Percentiles rank a stretch among this genome's conserved stretches.
These are phyloP conservation scores for Megaceryle torquata DNA, from an alignment of 2,113 vertebrate genomes.

Conservation along the genomic window DNA sequence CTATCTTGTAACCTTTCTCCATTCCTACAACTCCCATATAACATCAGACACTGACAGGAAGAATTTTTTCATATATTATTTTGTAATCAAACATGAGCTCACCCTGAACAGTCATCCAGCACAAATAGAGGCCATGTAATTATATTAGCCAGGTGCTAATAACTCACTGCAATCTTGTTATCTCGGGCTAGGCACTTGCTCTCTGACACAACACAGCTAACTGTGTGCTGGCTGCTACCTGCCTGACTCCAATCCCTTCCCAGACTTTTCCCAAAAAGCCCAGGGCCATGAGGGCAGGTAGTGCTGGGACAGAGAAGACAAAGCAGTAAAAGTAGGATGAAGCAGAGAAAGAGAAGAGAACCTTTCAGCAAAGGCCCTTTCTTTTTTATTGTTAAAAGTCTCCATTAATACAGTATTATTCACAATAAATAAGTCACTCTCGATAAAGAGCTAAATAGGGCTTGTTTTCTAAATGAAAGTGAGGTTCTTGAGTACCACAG, in stretches of 20 bases:
- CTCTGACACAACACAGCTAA: background rate
- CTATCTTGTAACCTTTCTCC: background rate
- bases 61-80: background rate
- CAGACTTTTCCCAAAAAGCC: background rate
- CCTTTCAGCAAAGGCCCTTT: background rate
- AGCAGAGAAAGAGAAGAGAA: background rate
- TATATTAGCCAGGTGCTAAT: background rate
- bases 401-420: background rate
- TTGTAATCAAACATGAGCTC: background rate
- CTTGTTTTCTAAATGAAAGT: background rate
- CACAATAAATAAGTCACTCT: too few relatives aligned
- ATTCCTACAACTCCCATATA: fast-evolving
- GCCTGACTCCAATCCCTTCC: background rate
- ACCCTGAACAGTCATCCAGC: background rate
- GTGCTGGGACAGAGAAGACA: background rate
- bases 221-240: background rate
- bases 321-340: background rate
- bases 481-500: fast-evolving
- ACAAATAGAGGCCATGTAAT: background rate
- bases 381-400: background rate
- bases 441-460: too few relatives aligned
- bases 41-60: background rate
- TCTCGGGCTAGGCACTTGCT: background rate
- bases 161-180: background rate
- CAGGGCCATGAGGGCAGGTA: background rate